Evolutionary conservation across 2,888 invertebrate genomes (phyloP), one percentile per base, ranked within the genome.

Genomic region (Arenicola marina): DNA sequence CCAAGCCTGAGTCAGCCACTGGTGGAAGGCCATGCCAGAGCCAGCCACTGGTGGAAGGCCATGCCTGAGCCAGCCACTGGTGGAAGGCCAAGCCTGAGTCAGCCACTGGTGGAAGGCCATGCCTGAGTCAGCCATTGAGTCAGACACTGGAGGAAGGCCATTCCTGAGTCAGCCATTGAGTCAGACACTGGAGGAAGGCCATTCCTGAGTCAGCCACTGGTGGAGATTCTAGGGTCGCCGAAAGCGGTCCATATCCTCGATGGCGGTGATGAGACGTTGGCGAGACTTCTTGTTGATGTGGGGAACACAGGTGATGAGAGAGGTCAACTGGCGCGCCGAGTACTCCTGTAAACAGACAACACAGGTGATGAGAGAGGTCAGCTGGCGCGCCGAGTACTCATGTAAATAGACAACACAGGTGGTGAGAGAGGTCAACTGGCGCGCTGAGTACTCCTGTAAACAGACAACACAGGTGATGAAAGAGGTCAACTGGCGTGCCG

Each of bases 351-450:
- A 26, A 46, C 18, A 44, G 28, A 56, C 32, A 53, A 93, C 90
- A 75, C 92, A 93, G 61, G 89, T 89, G 1, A 97, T 89, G 45
- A 98, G 86, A 24, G 92, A 90, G 55, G 89, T 85, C 61, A 97
- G 83, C 85, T 98, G 98, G 75, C 92, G 93, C 48, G 88, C 86
- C 0, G 93, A 92, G 85, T 97, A 98, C 82, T 95, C 93, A 89
- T 90, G 75, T 11, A 44, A 26, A 46, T 18, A 44, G 28, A 56
- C 32, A 53, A 93, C 90, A 75, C 92, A 93, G 61, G 89, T 89
- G 1, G 97, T 89, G 45, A 98, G 86, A 24, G 92, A 90, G 55
- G 89, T 85, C 61, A 97, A 83, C 85, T 98, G 98, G 75, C 92
- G 93, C 48, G 88, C 86, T 0, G 93, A 92, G 85, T 97, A 98